Percentiles rank a stretch among this genome's conserved stretches.
Evolutionary conservation across 2,888 invertebrate species (phyloP).

Genomic region (Iselma pallidipennis): DNA sequence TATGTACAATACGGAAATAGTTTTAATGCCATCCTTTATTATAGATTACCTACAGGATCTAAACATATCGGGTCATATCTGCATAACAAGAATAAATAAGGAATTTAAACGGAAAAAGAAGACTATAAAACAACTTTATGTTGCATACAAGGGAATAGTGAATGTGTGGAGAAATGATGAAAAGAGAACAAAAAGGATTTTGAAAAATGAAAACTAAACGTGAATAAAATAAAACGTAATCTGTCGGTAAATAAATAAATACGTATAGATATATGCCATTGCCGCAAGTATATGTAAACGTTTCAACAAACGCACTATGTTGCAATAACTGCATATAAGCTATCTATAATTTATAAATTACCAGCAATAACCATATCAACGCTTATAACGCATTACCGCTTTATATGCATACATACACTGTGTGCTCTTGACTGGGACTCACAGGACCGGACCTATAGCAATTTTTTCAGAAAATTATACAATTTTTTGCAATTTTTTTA

Average conservation of each 20-base stretch:
- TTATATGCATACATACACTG: not conserved
- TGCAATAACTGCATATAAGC: conserved; percentile 18
- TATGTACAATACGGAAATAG: not conserved
- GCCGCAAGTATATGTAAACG: conserved; percentile 17
- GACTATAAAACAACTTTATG: not conserved
- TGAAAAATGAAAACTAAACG: not conserved
- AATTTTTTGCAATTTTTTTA: not conserved
- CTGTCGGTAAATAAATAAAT: not conserved
- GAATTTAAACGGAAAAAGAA: too few species aligned
- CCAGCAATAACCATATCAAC: conserved; percentile 30
- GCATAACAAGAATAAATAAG: too few species aligned
- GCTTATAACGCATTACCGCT: conserved; percentile 22
- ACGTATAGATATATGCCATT: conserved; percentile 17
- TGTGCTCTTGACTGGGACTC: not conserved
- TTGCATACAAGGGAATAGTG: not conserved
- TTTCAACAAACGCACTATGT: conserved; percentile 18
- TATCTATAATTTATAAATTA: conserved; percentile 36
- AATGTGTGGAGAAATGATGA: not conserved
- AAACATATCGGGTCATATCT: too few species aligned
- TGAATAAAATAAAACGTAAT: not conserved
- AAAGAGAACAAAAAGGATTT: too few species aligned
- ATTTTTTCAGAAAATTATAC: not conserved
- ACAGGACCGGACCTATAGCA: not conserved
- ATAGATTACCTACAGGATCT: not conserved
- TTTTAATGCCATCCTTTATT: not conserved